These are phyloP conservation scores for Chrysemys picta DNA, from an alignment of 2,113 vertebrate genomes.

Conservation along the genomic window DNA sequence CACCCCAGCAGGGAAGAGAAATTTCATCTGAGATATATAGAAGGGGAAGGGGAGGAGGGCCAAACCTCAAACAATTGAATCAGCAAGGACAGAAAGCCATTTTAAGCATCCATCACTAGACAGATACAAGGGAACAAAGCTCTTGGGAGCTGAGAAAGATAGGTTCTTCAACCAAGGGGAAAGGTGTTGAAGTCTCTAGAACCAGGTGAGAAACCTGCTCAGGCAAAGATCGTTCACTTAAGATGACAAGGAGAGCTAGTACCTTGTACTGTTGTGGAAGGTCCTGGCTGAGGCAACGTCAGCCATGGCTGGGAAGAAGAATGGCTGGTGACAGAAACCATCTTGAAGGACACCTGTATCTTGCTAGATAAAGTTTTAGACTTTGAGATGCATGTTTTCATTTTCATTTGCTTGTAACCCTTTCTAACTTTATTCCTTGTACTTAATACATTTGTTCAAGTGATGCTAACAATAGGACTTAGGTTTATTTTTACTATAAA, in stretches of 20 bases:
- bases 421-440: background rate
- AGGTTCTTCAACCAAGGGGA: background rate
- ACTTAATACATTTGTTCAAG: no score
- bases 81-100: background rate
- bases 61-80: background rate
- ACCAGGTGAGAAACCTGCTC: background rate
- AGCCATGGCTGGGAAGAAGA: background rate
- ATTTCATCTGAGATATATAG: no score
- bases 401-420: background rate
- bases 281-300: background rate
- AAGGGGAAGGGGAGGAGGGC: background rate
- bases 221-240: background rate
- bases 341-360: background rate
- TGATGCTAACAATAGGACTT: no score
- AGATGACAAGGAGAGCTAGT: background rate
- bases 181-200: background rate
- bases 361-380: background rate
- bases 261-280: background rate
- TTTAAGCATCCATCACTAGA: background rate
- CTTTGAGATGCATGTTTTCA: background rate
- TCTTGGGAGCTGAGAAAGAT: background rate
- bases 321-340: no score
- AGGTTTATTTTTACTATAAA: background rate
- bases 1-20: no score
- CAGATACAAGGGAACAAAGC: background rate